A percentile compares a stretch with the other conserved stretches of the same genome.
Conservation (phyloP, 2,888 invertebrate species). For the Brenthis daphne region DNA sequence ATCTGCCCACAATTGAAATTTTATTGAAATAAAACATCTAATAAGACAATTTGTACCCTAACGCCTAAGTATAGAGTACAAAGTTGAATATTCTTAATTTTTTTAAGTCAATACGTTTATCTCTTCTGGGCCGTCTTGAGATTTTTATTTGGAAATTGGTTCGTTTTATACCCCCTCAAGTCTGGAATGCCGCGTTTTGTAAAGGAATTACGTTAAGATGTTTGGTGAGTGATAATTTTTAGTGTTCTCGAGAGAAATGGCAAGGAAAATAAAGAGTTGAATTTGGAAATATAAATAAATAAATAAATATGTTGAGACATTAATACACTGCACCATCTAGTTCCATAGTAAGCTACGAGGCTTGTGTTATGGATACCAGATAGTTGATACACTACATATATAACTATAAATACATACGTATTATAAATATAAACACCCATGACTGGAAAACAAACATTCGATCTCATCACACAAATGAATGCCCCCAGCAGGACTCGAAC, state of each 20-base stretch:
- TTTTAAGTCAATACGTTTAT: constrained; percentile 30
- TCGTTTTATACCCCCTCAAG: constrained; percentile 33
- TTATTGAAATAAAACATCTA: constrained; percentile 26
- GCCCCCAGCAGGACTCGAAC: too few species aligned
- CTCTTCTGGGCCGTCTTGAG: constrained; percentile 18
- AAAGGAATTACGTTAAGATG: constrained; percentile 22
- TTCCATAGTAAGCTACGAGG: too few species aligned
- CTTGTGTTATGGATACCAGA: too few species aligned
- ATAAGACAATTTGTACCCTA: constrained; percentile 14
- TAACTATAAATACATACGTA: too few species aligned
- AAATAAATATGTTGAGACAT: too few species aligned
- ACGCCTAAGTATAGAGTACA: constrained; percentile 24
- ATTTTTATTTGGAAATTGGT: constrained; percentile 36
- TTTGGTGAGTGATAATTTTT: constrained; percentile 17
- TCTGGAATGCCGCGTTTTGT: constrained; percentile 19
- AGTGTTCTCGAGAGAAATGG: constrained; percentile 12
- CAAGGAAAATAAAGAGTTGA: not conserved
- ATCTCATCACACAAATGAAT: too few species aligned
- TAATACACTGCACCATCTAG: too few species aligned
- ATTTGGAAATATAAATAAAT: too few species aligned
- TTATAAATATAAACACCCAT: too few species aligned
- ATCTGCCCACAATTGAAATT: constrained; percentile 32
- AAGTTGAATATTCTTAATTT: constrained; percentile 12
- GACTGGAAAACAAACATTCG: too few species aligned
- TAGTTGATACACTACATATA: too few species aligned